phyloP scores from a whole-genome alignment of 2,797 vertebrate genomes.

The Cyprinodon diabolis region DNA sequence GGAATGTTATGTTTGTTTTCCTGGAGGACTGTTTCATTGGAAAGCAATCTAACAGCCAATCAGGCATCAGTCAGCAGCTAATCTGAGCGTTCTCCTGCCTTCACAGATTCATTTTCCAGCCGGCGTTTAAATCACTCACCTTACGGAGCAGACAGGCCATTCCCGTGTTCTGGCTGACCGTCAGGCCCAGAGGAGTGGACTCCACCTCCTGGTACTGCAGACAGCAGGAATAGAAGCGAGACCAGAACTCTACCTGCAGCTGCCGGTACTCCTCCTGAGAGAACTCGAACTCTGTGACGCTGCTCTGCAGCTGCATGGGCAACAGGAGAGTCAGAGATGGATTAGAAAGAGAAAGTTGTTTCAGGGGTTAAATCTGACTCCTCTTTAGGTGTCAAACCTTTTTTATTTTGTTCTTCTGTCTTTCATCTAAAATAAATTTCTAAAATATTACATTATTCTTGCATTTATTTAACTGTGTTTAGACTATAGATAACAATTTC shows the following conservation, averaged over 20 bases:
- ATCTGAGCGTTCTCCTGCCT: neutral
- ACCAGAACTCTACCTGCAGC: constrained; percentile 95
- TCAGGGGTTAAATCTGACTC: neutral
- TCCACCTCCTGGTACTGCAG: constrained; percentile 94
- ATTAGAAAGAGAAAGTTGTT: neutral
- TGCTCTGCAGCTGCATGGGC: constrained; percentile 87
- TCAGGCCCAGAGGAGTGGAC: constrained; percentile 87
- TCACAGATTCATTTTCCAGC: neutral
- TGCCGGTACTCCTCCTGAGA: constrained; percentile 92
- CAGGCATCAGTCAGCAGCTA: neutral
- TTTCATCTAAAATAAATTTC: too few relatives aligned
- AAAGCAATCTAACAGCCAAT: neutral
- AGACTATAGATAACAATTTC: too few relatives aligned
- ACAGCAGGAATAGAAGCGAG: constrained; percentile 93
- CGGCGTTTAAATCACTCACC: constrained; percentile 53
- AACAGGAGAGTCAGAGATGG: neutral
- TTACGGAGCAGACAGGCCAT: constrained; percentile 93
- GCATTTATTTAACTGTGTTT: too few relatives aligned
- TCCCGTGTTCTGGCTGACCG: constrained; percentile 81
- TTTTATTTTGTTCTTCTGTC: too few relatives aligned
- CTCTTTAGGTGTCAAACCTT: too few relatives aligned
- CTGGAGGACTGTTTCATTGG: neutral
- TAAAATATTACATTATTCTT: too few relatives aligned
- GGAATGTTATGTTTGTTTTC: neutral
- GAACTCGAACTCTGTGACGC: constrained; percentile 91